Conservation (phyloP, 2,113 vertebrate genomes). For the Datnioides undecimradiatus region DNA sequence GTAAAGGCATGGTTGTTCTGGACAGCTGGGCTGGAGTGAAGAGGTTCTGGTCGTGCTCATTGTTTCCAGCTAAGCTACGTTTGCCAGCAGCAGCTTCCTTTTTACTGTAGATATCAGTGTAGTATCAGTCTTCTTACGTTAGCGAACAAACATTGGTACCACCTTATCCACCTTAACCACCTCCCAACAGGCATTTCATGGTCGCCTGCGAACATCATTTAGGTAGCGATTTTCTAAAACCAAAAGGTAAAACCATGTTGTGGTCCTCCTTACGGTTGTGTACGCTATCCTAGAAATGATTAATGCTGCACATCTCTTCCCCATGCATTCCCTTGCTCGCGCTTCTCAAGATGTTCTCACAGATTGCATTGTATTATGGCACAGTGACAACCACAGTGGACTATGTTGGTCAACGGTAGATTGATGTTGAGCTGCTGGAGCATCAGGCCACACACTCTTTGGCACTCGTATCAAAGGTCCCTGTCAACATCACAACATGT, state of each 20-base stretch:
- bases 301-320: not conserved
- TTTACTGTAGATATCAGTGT: not conserved
- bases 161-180: no score
- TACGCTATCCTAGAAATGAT: not conserved
- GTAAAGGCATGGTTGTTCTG: not conserved
- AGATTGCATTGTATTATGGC: not conserved
- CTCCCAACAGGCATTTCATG: no score
- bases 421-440: conserved; percentile 32
- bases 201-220: no score
- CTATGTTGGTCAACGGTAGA: not conserved
- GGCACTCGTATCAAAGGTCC: conserved; percentile 44
- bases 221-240: no score
- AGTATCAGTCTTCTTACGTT: not conserved
- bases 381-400: not conserved
- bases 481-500: conserved; percentile 50
- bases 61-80: no score
- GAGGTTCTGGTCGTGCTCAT: no score
- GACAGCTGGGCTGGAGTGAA: conserved; percentile 10
- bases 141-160: no score
- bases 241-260: no score
- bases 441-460: conserved; percentile 31
- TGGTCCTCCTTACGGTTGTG: no score
- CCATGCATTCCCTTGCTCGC: conserved; percentile 10
- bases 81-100: no score
- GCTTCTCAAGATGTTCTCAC: conserved; percentile 7